These are phyloP conservation scores for Rhyacophila evoluta DNA, from an alignment of 2,888 invertebrate species.

Conservation along the genomic window DNA sequence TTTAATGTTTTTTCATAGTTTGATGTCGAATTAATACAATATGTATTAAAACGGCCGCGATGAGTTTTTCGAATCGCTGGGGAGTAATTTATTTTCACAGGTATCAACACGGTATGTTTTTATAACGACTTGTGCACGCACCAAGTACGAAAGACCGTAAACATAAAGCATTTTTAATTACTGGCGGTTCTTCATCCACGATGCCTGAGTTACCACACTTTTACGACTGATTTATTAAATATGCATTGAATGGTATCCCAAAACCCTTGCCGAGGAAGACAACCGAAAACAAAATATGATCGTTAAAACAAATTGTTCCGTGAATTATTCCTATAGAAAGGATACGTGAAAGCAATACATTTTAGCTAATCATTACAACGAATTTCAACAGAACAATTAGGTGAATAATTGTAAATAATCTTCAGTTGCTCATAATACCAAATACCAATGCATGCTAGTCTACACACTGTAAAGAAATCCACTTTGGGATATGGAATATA, in stretches of 20 bases:
- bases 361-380: no score
- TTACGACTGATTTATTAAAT: conserved; percentile 22
- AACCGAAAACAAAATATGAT: not conserved
- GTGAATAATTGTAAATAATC: no score
- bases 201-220: not conserved
- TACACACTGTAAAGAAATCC: no score
- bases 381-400: no score
- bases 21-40: not conserved
- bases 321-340: no score
- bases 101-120: conserved; percentile 43
- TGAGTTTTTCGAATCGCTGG: conserved; percentile 28
- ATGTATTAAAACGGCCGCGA: conserved; percentile 1
- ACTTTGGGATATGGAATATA: no score
- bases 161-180: conserved; percentile 50
- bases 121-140: conserved; percentile 49
- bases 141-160: conserved; percentile 28
- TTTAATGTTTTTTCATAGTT: no score
- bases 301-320: not conserved
- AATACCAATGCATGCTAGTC: no score
- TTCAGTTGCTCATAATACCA: no score
- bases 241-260: not conserved
- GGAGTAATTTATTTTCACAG: conserved; percentile 45
- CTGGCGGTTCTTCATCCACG: not conserved
- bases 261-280: not conserved
- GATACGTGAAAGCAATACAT: no score